Base-by-base conservation (phyloP, 2,888 invertebrate genomes). In the Gonocerus acuteangulatus region DNA sequence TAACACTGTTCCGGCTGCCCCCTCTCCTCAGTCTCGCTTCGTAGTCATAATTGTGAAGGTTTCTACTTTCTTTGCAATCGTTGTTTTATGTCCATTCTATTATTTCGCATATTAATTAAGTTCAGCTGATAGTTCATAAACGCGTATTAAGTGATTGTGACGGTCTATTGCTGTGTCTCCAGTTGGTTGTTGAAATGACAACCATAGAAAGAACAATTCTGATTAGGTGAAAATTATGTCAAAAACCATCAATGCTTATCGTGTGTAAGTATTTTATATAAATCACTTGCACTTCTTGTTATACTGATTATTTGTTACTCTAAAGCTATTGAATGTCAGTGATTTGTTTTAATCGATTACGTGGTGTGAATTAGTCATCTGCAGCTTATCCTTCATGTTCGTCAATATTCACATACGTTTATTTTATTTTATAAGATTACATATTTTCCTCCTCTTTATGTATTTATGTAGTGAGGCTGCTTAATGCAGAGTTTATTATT, bases 171-270 rank as follows among this genome's bases (percentile, higher is more conserved):
- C 34, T 27, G 57, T 57, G 57, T n/a, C 16, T 57, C n/a, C 32
- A 44, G 11, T 27, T 27, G 44, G 45, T 54, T 57, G 57, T 44
- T 57, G 57, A 57, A 57, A 57, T 57, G 57, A 57, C 57, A 57
- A 57, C 57, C 57, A 19, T 27, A 57, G 47, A 27, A 44, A 19
- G 44, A 34, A 47, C 57, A 45, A 44, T 23, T 32, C 27, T 23
- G 18, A 44, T 19, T 45, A 57, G 23, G 47, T 60, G 48, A 61
- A 61, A 65, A 65, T 61, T 65, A 88, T 88, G 86, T 89, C 89
- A 78, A 89, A 88, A 81, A 87, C 87, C 74, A 84, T 89, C 75
- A 89, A 89, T 80, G 88, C 88, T 73, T 89, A 89, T 78, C 85
- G 89, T 82, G 88, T 89, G 89, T 89, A 79, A 89, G 87, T 86